phyloP scores from a whole-genome alignment of 2,888 invertebrate genomes.

The Scrobipalpa costella region DNA sequence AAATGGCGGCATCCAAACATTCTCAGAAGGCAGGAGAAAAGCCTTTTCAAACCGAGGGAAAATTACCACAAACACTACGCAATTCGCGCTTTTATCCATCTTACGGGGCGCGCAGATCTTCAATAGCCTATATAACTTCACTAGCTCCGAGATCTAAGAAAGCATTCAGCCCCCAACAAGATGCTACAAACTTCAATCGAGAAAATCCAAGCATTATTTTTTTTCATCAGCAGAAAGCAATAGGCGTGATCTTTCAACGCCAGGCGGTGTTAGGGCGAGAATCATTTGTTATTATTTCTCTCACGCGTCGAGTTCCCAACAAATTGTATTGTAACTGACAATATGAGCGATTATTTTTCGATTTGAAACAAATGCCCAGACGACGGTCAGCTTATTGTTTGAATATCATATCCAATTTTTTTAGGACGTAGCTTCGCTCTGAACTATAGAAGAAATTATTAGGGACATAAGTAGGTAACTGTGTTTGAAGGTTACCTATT shows the following conservation, averaged over 20 bases:
- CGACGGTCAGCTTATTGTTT: constrained; percentile 31
- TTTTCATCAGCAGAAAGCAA: constrained; percentile 77
- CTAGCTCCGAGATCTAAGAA: no score
- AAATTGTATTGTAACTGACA: constrained; percentile 81
- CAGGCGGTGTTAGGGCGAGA: constrained; percentile 79
- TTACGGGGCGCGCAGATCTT: no score
- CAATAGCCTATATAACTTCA: no score
- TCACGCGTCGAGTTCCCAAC: constrained; percentile 78
- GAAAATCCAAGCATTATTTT: constrained; percentile 36
- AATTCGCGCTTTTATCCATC: no score
- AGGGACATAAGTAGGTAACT: not conserved
- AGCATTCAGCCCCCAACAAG: no score
- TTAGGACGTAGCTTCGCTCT: no score
- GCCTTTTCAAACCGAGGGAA: no score
- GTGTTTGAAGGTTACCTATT: not conserved
- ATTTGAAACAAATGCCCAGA: constrained; percentile 68
- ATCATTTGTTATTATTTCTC: constrained; percentile 81
- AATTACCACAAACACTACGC: no score
- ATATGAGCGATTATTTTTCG: constrained; percentile 79
- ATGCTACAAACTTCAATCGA: no score
- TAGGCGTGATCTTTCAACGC: constrained; percentile 81
- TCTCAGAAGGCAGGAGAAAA: no score
- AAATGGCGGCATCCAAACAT: no score
- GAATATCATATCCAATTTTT: no score
- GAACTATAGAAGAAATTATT: not conserved